phyloP scores from a whole-genome alignment of 2,797 vertebrate species.

The Parambassis ranga region DNA sequence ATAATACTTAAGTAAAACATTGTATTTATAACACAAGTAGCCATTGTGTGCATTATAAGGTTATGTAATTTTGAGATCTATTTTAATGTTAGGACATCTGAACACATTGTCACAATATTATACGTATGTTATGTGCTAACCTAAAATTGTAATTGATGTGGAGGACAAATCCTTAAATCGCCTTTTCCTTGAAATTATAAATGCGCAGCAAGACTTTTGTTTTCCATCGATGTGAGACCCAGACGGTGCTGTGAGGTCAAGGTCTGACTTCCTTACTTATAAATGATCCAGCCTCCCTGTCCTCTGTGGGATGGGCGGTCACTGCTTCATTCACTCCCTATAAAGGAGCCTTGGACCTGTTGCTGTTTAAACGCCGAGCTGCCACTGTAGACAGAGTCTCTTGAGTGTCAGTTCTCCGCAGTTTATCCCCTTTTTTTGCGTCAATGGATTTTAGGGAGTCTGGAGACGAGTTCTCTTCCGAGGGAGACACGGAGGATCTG shows the following conservation, averaged over 20 bases:
- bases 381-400: background rate
- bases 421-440: background rate
- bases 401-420: background rate
- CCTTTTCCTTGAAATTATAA: background rate
- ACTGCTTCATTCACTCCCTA: constrained; percentile 59
- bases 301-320: constrained; percentile 70
- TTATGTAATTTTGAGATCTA: too few species aligned
- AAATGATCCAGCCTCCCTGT: constrained; percentile 23
- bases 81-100: too few species aligned
- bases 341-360: constrained; percentile 68
- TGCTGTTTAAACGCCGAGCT: constrained; percentile 22
- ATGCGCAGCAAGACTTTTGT: background rate
- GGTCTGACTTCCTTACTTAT: background rate
- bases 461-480: constrained; percentile 75
- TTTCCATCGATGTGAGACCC: background rate
- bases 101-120: too few species aligned
- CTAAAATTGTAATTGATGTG: too few species aligned
- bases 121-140: too few species aligned
- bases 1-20: too few species aligned
- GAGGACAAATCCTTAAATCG: too few species aligned
- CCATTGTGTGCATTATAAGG: too few species aligned
- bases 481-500: constrained; percentile 80
- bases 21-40: too few species aligned
- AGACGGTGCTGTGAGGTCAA: background rate
- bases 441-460: constrained; percentile 83